Evolutionary conservation across 2,797 vertebrate species (phyloP).

Genomic region (Hipposideros larvatus): DNA sequence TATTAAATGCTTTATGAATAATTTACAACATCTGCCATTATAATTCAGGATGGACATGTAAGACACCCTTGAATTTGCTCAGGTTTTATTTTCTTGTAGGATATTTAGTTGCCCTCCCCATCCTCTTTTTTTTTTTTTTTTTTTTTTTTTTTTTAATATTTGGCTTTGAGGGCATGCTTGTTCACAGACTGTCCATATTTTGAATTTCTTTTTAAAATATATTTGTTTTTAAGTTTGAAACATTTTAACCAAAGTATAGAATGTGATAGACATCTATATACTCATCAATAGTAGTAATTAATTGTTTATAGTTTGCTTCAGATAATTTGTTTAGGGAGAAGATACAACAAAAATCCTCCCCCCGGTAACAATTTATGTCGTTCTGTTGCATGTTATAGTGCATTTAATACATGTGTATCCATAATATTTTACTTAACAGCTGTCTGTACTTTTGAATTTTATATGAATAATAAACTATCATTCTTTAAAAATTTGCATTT

Average conservation of each 20-base stretch:
- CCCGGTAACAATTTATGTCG: not conserved
- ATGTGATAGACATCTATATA: not conserved
- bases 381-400: not conserved
- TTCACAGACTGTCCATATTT: not conserved
- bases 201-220: conserved; percentile 24
- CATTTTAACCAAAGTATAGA: conserved; percentile 35
- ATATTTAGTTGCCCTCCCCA: not conserved
- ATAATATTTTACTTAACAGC: conserved; percentile 37
- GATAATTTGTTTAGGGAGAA: conserved; percentile 50
- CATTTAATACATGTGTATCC: not conserved
- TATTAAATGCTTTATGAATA: conserved; percentile 12
- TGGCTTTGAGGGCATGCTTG: conserved; percentile 22
- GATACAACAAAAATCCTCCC: not conserved
- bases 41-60: not conserved
- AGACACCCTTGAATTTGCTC: not conserved
- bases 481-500: conserved; percentile 5
- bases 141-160: not conserved
- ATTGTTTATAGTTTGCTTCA: conserved; percentile 55
- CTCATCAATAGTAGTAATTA: not conserved
- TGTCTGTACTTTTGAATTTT: conserved; percentile 35
- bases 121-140: not conserved
- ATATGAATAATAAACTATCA: not conserved
- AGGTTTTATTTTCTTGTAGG: not conserved
- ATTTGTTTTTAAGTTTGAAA: conserved; percentile 47
- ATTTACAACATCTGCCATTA: not conserved